Evolutionary conservation across 2,797 vertebrate species (phyloP).

Genomic region (Xiphophorus birchmanni): DNA sequence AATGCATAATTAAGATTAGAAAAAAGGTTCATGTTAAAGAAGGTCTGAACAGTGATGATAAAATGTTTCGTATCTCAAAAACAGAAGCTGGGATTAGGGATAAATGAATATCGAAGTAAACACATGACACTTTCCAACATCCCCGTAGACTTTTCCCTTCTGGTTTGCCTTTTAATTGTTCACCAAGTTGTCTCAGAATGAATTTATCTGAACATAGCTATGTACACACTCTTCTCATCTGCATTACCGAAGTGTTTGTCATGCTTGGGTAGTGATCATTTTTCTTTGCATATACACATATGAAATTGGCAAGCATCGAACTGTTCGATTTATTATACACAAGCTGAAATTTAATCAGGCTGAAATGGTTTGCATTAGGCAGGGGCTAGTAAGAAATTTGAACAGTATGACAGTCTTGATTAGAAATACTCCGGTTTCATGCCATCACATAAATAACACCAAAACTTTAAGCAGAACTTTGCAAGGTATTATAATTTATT

Average conservation of each 20-base stretch:
- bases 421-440: not conserved
- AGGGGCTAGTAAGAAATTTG: not conserved
- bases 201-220: conserved; percentile 26
- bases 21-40: not conserved
- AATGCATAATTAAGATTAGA: not conserved
- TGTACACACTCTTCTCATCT: conserved; percentile 23
- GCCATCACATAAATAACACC: not conserved
- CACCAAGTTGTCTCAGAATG: conserved; percentile 48
- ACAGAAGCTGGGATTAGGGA: conserved; percentile 22
- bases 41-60: not conserved
- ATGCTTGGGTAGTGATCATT: not conserved
- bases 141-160: conserved; percentile 38
- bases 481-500: not conserved
- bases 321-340: not conserved
- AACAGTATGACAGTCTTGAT: not conserved
- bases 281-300: not conserved
- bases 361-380: conserved; percentile 1
- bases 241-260: conserved; percentile 8
- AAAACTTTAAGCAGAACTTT: not conserved
- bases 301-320: not conserved
- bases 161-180: conserved; percentile 49
- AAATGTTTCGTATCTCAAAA: not conserved
- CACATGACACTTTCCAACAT: conserved; percentile 46
- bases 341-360: not conserved
- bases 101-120: conserved; percentile 61